Conservation (phyloP, 2,797 vertebrate species). For the Natrix natrix region DNA sequence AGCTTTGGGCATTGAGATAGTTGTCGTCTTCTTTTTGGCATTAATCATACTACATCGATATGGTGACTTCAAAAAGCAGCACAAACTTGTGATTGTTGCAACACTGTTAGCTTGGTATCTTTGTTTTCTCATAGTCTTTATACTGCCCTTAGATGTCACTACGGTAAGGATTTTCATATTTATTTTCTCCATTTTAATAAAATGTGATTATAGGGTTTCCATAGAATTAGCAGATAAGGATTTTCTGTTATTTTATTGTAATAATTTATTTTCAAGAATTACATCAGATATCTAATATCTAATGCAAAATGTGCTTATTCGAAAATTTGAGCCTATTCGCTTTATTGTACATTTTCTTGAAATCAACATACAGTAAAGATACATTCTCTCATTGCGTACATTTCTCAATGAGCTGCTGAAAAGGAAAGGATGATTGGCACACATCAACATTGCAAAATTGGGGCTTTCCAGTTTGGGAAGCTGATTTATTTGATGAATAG, state of each 20-base stretch:
- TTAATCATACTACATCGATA: constrained; percentile 93
- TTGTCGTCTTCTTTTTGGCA: constrained; percentile 94
- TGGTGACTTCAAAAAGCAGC: constrained; percentile 95
- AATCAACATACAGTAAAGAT: not conserved
- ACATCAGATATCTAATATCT: not conserved
- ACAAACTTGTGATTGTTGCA: constrained; percentile 90
- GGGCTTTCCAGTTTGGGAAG: not conserved
- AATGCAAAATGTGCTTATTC: not conserved
- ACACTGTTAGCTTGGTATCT: constrained; percentile 96
- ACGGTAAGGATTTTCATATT: constrained; percentile 78
- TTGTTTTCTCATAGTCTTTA: constrained; percentile 97
- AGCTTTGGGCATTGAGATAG: constrained; percentile 89
- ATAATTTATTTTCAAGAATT: not conserved
- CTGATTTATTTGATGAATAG: not conserved
- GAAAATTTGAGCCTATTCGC: not conserved
- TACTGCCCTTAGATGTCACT: constrained; percentile 93
- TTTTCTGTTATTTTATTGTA: not conserved
- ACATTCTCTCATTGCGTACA: not conserved
- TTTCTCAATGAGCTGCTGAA: not conserved
- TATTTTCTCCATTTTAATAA: constrained; percentile 8
- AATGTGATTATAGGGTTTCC: not conserved
- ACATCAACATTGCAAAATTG: not conserved
- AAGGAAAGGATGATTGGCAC: not conserved
- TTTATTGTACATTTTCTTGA: not conserved
- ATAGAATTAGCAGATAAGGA: not conserved